Conservation (phyloP, 1,140 invertebrate species). For the Hirudo medicinalis region DNA sequence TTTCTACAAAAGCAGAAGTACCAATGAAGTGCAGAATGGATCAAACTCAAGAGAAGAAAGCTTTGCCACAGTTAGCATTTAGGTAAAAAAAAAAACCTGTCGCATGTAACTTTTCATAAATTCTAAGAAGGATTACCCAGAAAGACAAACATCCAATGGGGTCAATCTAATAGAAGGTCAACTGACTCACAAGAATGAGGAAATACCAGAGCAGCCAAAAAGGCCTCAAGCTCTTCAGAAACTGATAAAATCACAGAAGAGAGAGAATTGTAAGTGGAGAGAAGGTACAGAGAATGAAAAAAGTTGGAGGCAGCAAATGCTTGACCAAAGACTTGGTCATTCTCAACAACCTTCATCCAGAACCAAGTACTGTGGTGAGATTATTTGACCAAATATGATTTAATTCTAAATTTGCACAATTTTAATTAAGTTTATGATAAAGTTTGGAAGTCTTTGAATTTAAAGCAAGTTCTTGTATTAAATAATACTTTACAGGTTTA, state of each 20-base stretch:
- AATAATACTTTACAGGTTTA: no score
- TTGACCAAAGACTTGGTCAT: neutral
- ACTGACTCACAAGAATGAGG: no score
- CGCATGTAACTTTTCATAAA: neutral
- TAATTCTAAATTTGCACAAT: neutral
- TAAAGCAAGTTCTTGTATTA: no score
- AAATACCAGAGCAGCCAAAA: no score
- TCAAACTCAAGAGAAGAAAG: neutral
- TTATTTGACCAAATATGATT: neutral
- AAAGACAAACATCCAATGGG: neutral
- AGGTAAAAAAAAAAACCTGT: neutral
- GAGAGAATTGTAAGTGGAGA: neutral
- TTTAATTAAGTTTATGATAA: neutral
- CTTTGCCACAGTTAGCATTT: neutral
- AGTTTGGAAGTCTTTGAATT: no score
- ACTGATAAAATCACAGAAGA: no score
- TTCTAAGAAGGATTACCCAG: neutral
- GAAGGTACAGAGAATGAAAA: neutral
- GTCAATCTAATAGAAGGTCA: neutral
- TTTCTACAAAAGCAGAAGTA: conserved; percentile 9
- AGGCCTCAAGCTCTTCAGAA: no score
- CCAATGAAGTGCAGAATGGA: neutral
- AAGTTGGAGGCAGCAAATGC: neutral
- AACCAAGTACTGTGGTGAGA: neutral
- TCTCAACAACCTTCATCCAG: neutral